Evolutionary conservation across 1,140 invertebrate genomes (phyloP).

Genomic region (Pogonognathellus flavescens): DNA sequence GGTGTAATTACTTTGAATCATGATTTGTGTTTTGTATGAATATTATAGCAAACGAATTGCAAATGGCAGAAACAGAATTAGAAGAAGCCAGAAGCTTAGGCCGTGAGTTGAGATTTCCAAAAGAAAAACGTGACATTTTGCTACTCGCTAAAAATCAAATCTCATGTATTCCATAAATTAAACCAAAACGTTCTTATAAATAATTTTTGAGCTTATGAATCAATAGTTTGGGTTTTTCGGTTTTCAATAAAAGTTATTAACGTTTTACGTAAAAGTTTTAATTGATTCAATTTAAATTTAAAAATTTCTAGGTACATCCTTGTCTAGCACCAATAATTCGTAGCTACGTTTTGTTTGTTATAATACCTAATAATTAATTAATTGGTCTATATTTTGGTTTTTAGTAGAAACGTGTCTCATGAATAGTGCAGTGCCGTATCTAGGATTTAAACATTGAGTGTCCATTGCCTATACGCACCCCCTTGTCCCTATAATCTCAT

Average conservation of each 20-base stretch:
- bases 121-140: constrained; percentile 95
- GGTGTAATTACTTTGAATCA: too few relatives aligned
- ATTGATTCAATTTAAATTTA: too few relatives aligned
- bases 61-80: constrained; percentile 87
- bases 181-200: neutral
- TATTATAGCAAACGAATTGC: constrained; percentile 81
- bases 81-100: constrained; percentile 91
- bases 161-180: constrained; percentile 11
- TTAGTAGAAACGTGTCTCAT: too few relatives aligned
- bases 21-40: constrained; percentile 69
- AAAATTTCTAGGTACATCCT: too few relatives aligned
- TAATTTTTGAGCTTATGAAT: constrained; percentile 30
- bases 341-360: too few relatives aligned
- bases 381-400: too few relatives aligned
- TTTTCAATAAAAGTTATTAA: constrained; percentile 25
- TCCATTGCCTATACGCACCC: too few relatives aligned
- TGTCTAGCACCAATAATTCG: too few relatives aligned
- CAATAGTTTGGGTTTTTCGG: constrained; percentile 23
- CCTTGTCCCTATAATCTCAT: too few relatives aligned
- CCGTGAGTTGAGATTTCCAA: constrained; percentile 91
- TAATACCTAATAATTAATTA: too few relatives aligned
- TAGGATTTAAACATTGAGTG: too few relatives aligned
- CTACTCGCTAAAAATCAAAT: constrained; percentile 77
- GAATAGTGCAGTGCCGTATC: too few relatives aligned
- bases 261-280: neutral